Evolutionary conservation across 2,888 invertebrate genomes (phyloP).

Genomic region (Macrophya alboannulata): DNA sequence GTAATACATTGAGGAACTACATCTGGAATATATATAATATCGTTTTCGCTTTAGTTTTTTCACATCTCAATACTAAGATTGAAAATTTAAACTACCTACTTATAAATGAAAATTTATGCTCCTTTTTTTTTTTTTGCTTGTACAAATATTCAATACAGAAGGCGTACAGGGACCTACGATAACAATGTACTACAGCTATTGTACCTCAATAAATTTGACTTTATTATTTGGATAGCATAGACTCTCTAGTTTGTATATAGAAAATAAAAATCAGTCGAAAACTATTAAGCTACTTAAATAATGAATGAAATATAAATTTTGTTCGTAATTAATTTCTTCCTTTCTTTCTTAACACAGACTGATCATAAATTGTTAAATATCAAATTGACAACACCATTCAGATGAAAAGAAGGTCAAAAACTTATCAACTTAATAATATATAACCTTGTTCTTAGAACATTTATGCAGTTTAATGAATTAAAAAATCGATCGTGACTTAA

Average conservation of each 20-base stretch:
- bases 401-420: constrained; percentile 3
- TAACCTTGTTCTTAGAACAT: not conserved
- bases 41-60: constrained; percentile 3
- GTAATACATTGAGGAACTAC: constrained; percentile 49
- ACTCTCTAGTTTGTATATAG: constrained; percentile 32
- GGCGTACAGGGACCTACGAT: not conserved
- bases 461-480: constrained; percentile 16
- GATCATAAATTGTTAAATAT: constrained; percentile 13
- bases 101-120: constrained; percentile 13
- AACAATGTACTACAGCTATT: constrained; percentile 17
- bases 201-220: constrained; percentile 28
- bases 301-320: constrained; percentile 38
- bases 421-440: not conserved
- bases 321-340: not conserved
- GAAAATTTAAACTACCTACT: constrained; percentile 15
- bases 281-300: constrained; percentile 25
- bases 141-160: not conserved
- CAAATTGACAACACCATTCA: not conserved
- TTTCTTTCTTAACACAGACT: not conserved
- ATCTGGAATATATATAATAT: constrained; percentile 37
- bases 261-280: constrained; percentile 25
- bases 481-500: constrained; percentile 27
- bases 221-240: not conserved
- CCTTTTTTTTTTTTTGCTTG: not conserved
- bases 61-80: constrained; percentile 5